Evolutionary conservation across 2,888 invertebrate species (phyloP), one percentile per base, ranked within the genome.

Genomic region (Chromoteleia sp.): DNA sequence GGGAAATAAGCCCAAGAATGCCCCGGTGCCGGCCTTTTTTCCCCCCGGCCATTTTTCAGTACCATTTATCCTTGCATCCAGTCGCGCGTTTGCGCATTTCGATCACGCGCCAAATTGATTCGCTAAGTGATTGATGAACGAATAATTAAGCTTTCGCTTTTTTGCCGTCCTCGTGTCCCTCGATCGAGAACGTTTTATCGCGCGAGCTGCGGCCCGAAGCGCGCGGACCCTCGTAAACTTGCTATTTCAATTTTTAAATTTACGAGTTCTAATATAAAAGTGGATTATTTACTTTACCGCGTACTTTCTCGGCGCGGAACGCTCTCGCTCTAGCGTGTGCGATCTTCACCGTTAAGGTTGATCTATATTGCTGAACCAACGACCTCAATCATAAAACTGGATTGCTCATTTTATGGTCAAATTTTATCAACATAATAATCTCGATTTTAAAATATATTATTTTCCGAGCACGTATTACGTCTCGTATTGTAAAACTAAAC

Each of bases 61-160:
- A 7, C 68, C 36, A 33, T 48, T 48, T 25, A 39, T 58, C 58
- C 58, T 58, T 58, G 39, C n/a, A n/a, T 36, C 14, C 33, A 45
- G 33, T 21, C n/a, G 43, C 56, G 45, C 33, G 68, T 17, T 48
- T 50, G 50, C 43, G 54, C 61, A 63, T 70, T 77, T 70, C 61
- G 48, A 61, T 70, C 68, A 63, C 77, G 77, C 54, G 43, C 25
- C 54, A 68, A 65, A 61, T 77, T 61, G 65, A 56, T 78, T 68
- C 50, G 41, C 25, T 59, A 52, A 63, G 45, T 58, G 70, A 71
- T 78, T 65, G 50, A 78, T 56, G 59, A 76, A 76, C 52, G 50
- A 25, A 61, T 56, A 63, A 56, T 56, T 48, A 39, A 54, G 45
- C 61, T 15, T 12, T 39, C 48, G 36, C 29, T 56, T 63, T 50